Percentiles rank a stretch among this genome's conserved stretches.
Conservation (phyloP, 2,888 invertebrate genomes). For the Drosophila greeni region DNA sequence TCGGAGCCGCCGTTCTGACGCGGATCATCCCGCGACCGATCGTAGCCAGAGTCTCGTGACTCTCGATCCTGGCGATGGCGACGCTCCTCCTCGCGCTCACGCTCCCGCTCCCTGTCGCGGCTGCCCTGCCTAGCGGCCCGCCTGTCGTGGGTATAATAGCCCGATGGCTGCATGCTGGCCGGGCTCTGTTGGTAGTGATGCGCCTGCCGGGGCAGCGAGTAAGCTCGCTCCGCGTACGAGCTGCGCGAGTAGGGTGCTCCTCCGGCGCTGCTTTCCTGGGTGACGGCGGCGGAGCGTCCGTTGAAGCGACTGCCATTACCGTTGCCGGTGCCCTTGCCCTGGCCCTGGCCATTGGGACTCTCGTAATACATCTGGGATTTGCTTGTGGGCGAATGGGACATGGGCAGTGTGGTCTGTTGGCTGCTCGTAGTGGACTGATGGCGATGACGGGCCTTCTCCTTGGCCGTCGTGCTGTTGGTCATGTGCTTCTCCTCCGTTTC, state of each 20-base stretch:
- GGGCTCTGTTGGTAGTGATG: conserved; percentile 77
- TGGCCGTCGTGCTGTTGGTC: conserved; percentile 62
- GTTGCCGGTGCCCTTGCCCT: conserved; percentile 48
- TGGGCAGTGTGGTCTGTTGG: conserved; percentile 78
- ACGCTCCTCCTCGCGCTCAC: conserved; percentile 57
- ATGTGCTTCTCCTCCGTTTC: conserved; percentile 87
- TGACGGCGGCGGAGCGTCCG: conserved; percentile 41
- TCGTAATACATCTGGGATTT: conserved; percentile 78
- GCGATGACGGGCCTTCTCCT: conserved; percentile 74
- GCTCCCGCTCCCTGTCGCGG: conserved; percentile 54
- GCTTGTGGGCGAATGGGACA: conserved; percentile 79
- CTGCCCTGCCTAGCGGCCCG: conserved; percentile 76
- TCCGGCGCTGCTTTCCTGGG: conserved; percentile 61
- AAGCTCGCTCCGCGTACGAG: conserved; percentile 82
- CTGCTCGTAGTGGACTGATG: conserved; percentile 71
- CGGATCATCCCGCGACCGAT: conserved; percentile 75
- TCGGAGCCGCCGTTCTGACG: conserved; percentile 77
- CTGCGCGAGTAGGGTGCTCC: conserved; percentile 64
- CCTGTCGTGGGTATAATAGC: conserved; percentile 81
- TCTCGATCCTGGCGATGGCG: conserved; percentile 74
- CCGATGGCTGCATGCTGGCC: conserved; percentile 76
- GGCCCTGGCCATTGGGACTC: conserved; percentile 54
- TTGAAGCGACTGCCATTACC: conserved; percentile 57
- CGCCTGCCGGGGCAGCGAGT: conserved; percentile 85
- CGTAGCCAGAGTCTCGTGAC: conserved; percentile 71